Evolutionary conservation across 2,888 invertebrate genomes (phyloP).

Genomic region (Drosophila kuntzei): DNA sequence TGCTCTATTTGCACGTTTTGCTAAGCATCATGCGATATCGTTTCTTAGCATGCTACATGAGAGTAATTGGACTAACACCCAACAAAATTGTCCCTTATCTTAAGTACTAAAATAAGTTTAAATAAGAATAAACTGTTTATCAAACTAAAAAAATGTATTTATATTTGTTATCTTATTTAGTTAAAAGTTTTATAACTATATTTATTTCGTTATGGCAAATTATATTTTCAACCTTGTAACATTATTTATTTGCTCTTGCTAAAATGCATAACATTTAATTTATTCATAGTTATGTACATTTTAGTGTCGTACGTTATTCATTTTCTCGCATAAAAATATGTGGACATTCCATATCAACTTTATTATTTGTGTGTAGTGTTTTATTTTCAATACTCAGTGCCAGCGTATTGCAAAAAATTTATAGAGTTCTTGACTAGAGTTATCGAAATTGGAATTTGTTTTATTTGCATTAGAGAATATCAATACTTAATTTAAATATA

Average conservation of each 20-base stretch:
- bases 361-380: not conserved
- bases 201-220: not conserved
- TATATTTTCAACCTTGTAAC: not conserved
- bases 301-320: slow-evolving; percentile 3
- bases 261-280: slow-evolving; percentile 1
- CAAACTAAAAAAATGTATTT: no score
- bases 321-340: slow-evolving; percentile 6
- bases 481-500: no score
- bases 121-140: no score
- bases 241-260: not conserved
- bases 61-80: slow-evolving; percentile 67
- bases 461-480: no score
- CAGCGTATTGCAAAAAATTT: no score
- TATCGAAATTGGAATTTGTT: no score
- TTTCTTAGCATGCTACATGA: slow-evolving; percentile 34
- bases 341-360: slow-evolving; percentile 6
- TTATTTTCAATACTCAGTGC: no score
- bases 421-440: no score
- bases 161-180: not conserved
- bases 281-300: slow-evolving; percentile 32
- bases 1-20: slow-evolving; percentile 36
- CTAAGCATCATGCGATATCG: slow-evolving; percentile 46
- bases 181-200: not conserved
- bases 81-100: slow-evolving; percentile 59
- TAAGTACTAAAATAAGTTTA: not conserved